Percentiles rank a stretch among this genome's conserved stretches.
phyloP scores from a whole-genome alignment of 2,113 vertebrate species.

The Eclectus roratus region DNA sequence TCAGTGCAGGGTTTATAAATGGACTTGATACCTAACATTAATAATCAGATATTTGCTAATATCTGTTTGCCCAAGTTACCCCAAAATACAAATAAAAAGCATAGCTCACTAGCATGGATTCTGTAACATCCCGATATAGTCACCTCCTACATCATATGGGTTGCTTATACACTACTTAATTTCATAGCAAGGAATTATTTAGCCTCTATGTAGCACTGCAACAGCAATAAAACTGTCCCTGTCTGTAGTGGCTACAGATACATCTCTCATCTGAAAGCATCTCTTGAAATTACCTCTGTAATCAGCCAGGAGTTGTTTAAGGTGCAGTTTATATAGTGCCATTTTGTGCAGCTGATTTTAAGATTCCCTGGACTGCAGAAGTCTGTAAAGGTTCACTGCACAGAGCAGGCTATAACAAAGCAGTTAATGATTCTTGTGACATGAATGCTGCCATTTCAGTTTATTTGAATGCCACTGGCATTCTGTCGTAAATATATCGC shows the following conservation, averaged over 20 bases:
- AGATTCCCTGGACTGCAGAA: conserved; percentile 23
- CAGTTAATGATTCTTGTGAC: conserved; percentile 43
- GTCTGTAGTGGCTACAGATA: background rate
- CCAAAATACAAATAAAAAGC: background rate
- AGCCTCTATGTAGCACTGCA: background rate
- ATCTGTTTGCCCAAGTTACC: background rate
- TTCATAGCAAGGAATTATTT: background rate
- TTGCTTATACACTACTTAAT: background rate
- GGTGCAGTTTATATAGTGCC: background rate
- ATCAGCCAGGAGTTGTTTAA: background rate
- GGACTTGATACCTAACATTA: background rate
- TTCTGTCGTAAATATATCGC: conserved; percentile 21
- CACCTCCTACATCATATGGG: background rate
- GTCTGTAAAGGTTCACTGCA: conserved; percentile 40
- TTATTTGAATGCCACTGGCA: conserved; percentile 17
- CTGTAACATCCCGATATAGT: background rate
- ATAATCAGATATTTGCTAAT: background rate
- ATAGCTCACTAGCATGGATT: background rate
- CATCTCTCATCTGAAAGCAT: background rate
- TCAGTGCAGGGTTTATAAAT: background rate
- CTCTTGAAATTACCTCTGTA: background rate
- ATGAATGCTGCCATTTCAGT: conserved; percentile 35
- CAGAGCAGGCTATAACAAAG: conserved; percentile 38
- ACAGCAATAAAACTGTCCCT: background rate
- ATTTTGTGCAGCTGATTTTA: background rate